Evolutionary conservation across 2,888 invertebrate genomes (phyloP).

Genomic region (Platerodrilus igneus): DNA sequence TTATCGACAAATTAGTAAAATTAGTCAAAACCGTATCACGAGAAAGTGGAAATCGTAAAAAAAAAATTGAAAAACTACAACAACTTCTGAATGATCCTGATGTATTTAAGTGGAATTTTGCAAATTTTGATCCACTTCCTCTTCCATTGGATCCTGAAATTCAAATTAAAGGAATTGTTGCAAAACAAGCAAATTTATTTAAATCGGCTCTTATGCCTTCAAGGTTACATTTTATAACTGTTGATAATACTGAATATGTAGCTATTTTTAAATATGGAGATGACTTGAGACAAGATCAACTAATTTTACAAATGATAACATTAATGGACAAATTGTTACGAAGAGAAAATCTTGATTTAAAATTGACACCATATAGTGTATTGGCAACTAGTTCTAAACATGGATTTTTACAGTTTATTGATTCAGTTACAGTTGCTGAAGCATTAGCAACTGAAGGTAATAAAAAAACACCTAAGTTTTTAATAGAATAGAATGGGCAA

Average conservation of each 20-base stretch:
- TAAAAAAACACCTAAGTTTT: neutral
- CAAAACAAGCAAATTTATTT: conserved; percentile 87
- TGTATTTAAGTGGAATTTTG: conserved; percentile 79
- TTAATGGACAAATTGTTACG: conserved; percentile 94
- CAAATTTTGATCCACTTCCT: conserved; percentile 86
- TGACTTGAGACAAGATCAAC: conserved; percentile 94
- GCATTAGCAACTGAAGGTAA: conserved; percentile 76
- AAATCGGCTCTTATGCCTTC: conserved; percentile 97
- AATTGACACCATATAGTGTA: conserved; percentile 91
- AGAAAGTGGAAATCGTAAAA: conserved; percentile 86
- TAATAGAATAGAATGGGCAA: neutral
- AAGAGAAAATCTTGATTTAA: conserved; percentile 93
- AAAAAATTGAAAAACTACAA: conserved; percentile 87
- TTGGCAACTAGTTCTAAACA: conserved; percentile 94
- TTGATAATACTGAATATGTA: conserved; percentile 78
- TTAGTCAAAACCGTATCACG: conserved; percentile 83
- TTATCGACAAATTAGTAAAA: conserved; percentile 85
- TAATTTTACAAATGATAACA: conserved; percentile 96
- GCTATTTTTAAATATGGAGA: conserved; percentile 98
- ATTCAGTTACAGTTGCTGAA: conserved; percentile 89
- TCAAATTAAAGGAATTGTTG: conserved; percentile 79
- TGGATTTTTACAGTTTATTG: conserved; percentile 94
- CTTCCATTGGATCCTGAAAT: conserved; percentile 93
- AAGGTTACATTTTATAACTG: conserved; percentile 80
- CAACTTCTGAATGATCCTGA: conserved; percentile 76